phyloP scores from a whole-genome alignment of 2,113 vertebrate genomes.

The Bostrychus sinensis region DNA sequence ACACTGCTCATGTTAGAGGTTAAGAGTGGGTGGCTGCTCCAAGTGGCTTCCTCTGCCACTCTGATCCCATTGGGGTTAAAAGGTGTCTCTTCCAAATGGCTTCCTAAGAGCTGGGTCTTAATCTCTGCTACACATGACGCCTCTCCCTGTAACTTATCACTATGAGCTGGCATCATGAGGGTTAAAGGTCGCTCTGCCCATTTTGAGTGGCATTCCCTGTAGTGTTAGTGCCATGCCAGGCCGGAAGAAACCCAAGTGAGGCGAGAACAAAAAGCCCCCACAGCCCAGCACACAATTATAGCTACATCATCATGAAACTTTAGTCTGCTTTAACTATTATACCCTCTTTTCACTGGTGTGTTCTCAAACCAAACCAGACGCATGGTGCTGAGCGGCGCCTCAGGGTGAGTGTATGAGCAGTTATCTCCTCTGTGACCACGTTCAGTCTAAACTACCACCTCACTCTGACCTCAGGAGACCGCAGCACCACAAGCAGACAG shows the following conservation, averaged over 20 bases:
- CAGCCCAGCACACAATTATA: constrained; percentile 39
- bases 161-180: constrained; percentile 51
- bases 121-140: constrained; percentile 50
- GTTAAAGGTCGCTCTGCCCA: constrained; percentile 64
- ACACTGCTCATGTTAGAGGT: constrained; percentile 54
- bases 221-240: constrained; percentile 50
- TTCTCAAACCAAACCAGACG: constrained; percentile 34
- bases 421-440: constrained; percentile 63
- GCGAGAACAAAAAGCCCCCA: constrained; percentile 54
- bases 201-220: constrained; percentile 59
- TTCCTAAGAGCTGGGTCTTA: constrained; percentile 53
- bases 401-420: constrained; percentile 46
- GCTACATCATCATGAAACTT: constrained; percentile 59
- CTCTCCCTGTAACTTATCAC: constrained; percentile 32
- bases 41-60: constrained; percentile 52
- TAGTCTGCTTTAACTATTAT: constrained; percentile 47
- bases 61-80: constrained; percentile 63
- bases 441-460: constrained; percentile 63
- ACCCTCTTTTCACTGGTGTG: constrained; percentile 45
- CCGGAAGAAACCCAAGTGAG: constrained; percentile 49
- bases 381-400: constrained; percentile 48
- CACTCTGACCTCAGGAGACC: constrained; percentile 67
- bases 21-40: constrained; percentile 55
- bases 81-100: constrained; percentile 66
- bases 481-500: constrained; percentile 68